Evolutionary conservation across 2,113 vertebrate genomes (phyloP), one percentile per base, ranked within the genome.

Genomic region (Vombatus ursinus): DNA sequence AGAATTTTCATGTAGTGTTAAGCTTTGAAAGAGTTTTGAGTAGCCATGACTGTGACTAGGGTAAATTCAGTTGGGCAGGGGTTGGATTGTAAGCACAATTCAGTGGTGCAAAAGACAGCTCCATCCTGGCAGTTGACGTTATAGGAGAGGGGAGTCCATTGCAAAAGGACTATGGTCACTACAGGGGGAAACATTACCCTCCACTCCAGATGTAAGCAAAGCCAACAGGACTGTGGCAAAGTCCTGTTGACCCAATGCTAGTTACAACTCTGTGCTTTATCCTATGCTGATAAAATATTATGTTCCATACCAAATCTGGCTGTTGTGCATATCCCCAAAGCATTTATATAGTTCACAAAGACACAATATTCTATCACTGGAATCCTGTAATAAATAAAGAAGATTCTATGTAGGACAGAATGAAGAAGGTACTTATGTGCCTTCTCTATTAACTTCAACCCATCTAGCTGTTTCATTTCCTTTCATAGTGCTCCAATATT

Each of bases 391-490:
- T 9, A 57, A 8, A 2, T 22, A 31, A 0, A 25, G n/a, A 52
- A 52, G n/a, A 14, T 90, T 48, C 22, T 24, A 28, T 22, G 37
- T 84, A 10, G 12, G 22, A 84, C 16, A 22, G 24, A 50, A 50
- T 50, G 31, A 1, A 77, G 93, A 19, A 47, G 47, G 51, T 3
- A 6, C 16, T 91, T 91, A 54, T 23, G n/a, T 49, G 16, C 3
- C 2, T 48, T 10, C n/a, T 0, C 1, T 22, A 16, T n/a, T 52
- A 31, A 24, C 6, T 1, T 19, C 10, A 0, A 19, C 6, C 25
- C 26, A 9, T 50, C 48, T 31, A 16, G 0, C 12, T 23, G 28
- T 23, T 52, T n/a, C 19, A 16, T 44, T 57, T 91, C 57, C 14
- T 22, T 57, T 47, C 7, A 1, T 28, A 26, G 51, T 52, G 37